Evolutionary conservation across 2,113 vertebrate species (phyloP).

Genomic region (Microtus montanus): DNA sequence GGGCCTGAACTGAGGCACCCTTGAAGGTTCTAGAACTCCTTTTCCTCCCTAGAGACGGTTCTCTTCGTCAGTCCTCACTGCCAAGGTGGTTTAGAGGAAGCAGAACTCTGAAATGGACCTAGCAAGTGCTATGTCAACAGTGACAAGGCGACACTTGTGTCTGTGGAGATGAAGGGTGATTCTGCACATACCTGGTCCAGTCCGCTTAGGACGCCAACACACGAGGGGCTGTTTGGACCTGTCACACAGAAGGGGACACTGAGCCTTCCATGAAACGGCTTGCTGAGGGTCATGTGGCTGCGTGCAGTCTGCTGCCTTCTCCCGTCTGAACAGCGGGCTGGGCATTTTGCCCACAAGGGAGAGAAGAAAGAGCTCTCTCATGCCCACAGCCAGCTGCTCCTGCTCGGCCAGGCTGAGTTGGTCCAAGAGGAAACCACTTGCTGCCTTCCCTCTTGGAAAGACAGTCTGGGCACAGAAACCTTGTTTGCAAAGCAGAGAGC

Average conservation of each 20-base stretch:
- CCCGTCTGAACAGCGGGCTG: background rate
- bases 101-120: background rate
- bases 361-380: slow-evolving; percentile 50
- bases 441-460: slow-evolving; percentile 26
- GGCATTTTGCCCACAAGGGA: background rate
- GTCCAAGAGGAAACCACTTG: slow-evolving; percentile 45
- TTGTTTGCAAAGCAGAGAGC: slow-evolving; percentile 37
- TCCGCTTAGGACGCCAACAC: background rate
- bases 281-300: background rate
- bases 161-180: background rate
- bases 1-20: background rate
- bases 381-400: slow-evolving; percentile 3
- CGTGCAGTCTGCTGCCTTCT: background rate
- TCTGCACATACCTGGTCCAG: background rate
- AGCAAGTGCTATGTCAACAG: fast-evolving
- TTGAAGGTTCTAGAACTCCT: background rate
- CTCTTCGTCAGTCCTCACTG: background rate
- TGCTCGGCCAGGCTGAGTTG: background rate
- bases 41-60: background rate
- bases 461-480: slow-evolving; percentile 53
- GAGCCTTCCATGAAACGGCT: background rate
- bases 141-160: background rate
- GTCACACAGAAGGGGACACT: background rate
- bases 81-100: background rate
- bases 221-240: background rate